Evolutionary conservation across 1,140 invertebrate species (phyloP), one percentile per base, ranked within the genome.

Genomic region (Ganaspis sp.): DNA sequence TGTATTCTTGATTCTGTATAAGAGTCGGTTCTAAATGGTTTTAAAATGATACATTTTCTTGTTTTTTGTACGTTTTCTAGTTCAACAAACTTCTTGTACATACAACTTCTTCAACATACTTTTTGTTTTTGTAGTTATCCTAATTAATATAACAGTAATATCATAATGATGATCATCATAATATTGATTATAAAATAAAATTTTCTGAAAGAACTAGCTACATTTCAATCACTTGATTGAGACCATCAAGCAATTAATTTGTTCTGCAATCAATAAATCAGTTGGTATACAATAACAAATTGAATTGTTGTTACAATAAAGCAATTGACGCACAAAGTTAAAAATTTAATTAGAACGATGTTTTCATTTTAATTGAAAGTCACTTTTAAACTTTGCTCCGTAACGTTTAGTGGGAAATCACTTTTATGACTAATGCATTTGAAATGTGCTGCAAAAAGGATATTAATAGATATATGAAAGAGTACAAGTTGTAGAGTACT

Each of bases 211-310:
- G 29, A 34, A 34, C 29, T 3, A 34, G 6, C 6, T 34, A n/a
- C 37, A 5, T 6, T 49, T 49, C 45, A 49, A 49, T 49, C 17
- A 49, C 45, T 49, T 49, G 17, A 49, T 49, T 49, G 15, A 15
- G n/a, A 17, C 45, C 45, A 49, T n/a, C 15, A 49, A 49, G 45
- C 45, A 49, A 49, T 49, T 49, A 49, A 49, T 49, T 49, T 49
- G 2, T 8, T 40, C 9, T 40, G 11, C 17, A 49, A 49, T 49
- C n/a, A 5, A 49, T n/a, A 49, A 49, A 17, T 49, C n/a, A 49
- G 17, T 49, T 4, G n/a, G 17, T 15, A n/a, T 1, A 49, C n/a
- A n/a, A n/a, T n/a, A n/a, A n/a, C 17, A 49, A 49, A 49, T 49
- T 2, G 17, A 49, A 49, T 49, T 49, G 12, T 49, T 49, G 15